Conservation (phyloP, 2,113 vertebrate species). For the Steatornis caripensis region DNA sequence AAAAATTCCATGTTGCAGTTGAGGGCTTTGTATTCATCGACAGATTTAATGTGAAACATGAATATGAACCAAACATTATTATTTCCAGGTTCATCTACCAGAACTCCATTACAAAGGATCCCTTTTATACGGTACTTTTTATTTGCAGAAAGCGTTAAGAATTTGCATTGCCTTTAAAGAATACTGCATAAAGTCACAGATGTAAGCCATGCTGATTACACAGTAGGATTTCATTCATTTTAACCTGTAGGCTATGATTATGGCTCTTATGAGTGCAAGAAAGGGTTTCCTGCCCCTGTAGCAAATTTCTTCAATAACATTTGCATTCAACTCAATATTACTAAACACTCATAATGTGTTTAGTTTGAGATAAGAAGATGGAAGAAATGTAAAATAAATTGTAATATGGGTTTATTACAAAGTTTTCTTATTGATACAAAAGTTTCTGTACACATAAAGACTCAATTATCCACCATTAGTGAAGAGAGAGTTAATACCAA, state of each 20-base stretch:
- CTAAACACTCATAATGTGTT: conserved; percentile 24
- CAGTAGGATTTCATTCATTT: conserved; percentile 48
- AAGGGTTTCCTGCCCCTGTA: conserved; percentile 25
- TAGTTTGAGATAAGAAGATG: conserved; percentile 20
- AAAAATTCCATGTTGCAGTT: neutral
- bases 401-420: conserved; percentile 31
- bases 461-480: conserved; percentile 14
- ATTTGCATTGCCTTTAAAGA: conserved; percentile 36
- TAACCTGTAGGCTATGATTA: conserved; percentile 50
- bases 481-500: conserved; percentile 25
- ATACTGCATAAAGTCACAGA: conserved; percentile 27
- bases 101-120: neutral
- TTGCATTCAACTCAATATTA: conserved; percentile 38
- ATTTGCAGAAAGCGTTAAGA: conserved; percentile 41
- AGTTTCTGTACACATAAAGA: conserved; percentile 28
- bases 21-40: neutral
- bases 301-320: conserved; percentile 20
- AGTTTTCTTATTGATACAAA: conserved; percentile 30
- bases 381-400: conserved; percentile 50
- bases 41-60: neutral
- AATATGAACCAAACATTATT: neutral
- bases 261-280: neutral
- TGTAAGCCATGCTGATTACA: conserved; percentile 35
- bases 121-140: neutral
- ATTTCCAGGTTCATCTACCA: conserved; percentile 17